A percentile compares a stretch with the other conserved stretches of the same genome.
Evolutionary conservation across 2,113 vertebrate genomes (phyloP).

Genomic region (Vulpes ferrilata): DNA sequence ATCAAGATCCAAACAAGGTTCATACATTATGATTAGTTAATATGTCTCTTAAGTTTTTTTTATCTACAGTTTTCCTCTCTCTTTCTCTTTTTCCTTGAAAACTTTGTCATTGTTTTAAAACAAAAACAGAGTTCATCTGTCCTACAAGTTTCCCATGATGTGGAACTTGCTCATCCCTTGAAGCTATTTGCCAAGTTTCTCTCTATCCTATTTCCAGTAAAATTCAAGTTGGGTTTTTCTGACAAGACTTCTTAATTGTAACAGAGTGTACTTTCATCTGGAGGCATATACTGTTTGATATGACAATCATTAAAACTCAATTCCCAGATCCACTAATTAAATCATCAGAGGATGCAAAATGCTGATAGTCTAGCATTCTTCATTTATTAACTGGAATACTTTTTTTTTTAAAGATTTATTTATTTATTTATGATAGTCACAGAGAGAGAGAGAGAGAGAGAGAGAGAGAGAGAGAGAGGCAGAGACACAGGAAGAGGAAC

Average conservation of each 20-base stretch:
- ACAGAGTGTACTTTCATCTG: background rate
- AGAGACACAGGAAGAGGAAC: too few species aligned
- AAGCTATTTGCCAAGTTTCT: background rate
- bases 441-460: too few species aligned
- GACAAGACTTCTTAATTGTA: background rate
- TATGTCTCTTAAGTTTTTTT: background rate
- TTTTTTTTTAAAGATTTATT: background rate
- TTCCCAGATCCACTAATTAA: background rate
- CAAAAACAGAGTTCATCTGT: background rate
- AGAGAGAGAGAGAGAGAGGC: too few species aligned
- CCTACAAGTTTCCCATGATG: background rate
- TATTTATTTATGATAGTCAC: too few species aligned
- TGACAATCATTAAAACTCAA: background rate
- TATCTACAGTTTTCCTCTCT: background rate
- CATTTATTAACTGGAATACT: background rate
- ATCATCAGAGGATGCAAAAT: background rate
- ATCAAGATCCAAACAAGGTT: conserved; percentile 6
- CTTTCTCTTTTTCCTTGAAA: background rate
- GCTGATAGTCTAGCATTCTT: background rate
- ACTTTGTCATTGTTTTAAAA: background rate
- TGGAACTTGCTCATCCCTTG: background rate
- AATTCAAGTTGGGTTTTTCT: background rate
- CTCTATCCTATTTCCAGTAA: conserved; percentile 5
- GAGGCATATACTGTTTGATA: background rate
- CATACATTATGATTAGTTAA: background rate